Evolutionary conservation across 2,888 invertebrate genomes (phyloP).

Genomic region (Cheilosia soror): DNA sequence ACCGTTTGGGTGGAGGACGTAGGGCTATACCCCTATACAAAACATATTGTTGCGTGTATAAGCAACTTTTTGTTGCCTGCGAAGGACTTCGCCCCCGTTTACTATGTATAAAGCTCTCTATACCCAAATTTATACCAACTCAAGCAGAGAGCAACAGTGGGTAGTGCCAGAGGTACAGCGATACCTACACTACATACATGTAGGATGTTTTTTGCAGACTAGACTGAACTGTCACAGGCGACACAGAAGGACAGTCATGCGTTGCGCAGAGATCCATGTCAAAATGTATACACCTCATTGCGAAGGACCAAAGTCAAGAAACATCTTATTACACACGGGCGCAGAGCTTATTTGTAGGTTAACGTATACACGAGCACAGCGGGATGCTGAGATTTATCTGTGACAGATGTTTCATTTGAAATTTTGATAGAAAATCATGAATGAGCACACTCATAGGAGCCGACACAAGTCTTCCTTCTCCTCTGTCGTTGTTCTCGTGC

Average conservation of each 20-base stretch:
- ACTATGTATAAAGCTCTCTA: slow-evolving; percentile 1
- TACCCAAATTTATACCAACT: slow-evolving; percentile 4
- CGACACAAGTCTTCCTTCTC: not conserved
- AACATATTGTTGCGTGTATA: not conserved
- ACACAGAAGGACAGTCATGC: slow-evolving; percentile 27
- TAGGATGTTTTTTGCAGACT: slow-evolving; percentile 21
- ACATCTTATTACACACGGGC: slow-evolving; percentile 37
- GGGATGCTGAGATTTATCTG: slow-evolving; percentile 49
- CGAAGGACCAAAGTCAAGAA: not conserved
- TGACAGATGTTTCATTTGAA: slow-evolving; percentile 68
- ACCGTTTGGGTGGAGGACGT: slow-evolving; percentile 1
- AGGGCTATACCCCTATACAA: not conserved
- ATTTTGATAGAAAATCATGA: slow-evolving; percentile 51
- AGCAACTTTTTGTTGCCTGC: slow-evolving; percentile 2
- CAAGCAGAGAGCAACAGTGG: slow-evolving; percentile 34
- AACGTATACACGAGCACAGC: not conserved
- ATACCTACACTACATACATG: not conserved
- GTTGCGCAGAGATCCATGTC: slow-evolving; percentile 49
- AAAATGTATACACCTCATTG: slow-evolving; percentile 12
- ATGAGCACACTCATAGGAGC: slow-evolving; percentile 41
- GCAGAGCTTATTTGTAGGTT: slow-evolving; percentile 29
- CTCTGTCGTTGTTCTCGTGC: not conserved
- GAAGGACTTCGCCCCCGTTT: slow-evolving; percentile 15
- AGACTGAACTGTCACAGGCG: slow-evolving; percentile 27
- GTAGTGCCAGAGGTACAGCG: not conserved